These are phyloP conservation scores for Prenolepis imparis DNA, from an alignment of 2,888 invertebrate species.

Conservation along the genomic window DNA sequence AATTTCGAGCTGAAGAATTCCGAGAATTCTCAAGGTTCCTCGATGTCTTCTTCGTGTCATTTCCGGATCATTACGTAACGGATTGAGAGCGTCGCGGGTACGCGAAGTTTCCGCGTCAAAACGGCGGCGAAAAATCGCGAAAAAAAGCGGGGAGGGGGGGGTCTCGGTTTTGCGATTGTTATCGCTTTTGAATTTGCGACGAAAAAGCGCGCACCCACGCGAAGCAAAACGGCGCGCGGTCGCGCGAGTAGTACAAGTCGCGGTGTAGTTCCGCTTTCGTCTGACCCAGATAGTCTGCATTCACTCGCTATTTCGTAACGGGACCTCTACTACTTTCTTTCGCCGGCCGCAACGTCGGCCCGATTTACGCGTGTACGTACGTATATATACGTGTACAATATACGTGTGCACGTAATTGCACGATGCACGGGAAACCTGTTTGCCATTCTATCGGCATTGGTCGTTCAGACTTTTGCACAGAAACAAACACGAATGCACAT, in stretches of 20 bases:
- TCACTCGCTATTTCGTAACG: constrained; percentile 86
- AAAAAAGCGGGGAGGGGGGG: neutral
- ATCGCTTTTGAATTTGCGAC: constrained; percentile 26
- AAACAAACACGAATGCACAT: no score
- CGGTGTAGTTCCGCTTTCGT: constrained; percentile 85
- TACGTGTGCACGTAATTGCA: neutral
- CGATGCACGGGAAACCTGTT: neutral
- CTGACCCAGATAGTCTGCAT: constrained; percentile 85
- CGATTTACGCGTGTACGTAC: constrained; percentile 48
- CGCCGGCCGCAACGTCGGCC: constrained; percentile 49
- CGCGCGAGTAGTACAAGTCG: constrained; percentile 65
- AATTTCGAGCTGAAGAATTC: neutral
- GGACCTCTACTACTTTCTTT: constrained; percentile 80
- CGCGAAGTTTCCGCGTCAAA: neutral
- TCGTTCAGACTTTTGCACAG: neutral
- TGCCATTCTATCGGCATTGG: neutral
- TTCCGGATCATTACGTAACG: constrained; percentile 26
- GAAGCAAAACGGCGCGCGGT: neutral
- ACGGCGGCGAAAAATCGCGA: neutral
- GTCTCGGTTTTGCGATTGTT: neutral
- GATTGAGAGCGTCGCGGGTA: constrained; percentile 1
- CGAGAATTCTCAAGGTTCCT: constrained; percentile 7
- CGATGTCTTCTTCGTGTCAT: neutral
- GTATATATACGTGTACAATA: neutral
- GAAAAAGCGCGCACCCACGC: constrained; percentile 1